Evolutionary conservation across 2,113 vertebrate species (phyloP).

Genomic region (Thalassarche chlororhynchos): DNA sequence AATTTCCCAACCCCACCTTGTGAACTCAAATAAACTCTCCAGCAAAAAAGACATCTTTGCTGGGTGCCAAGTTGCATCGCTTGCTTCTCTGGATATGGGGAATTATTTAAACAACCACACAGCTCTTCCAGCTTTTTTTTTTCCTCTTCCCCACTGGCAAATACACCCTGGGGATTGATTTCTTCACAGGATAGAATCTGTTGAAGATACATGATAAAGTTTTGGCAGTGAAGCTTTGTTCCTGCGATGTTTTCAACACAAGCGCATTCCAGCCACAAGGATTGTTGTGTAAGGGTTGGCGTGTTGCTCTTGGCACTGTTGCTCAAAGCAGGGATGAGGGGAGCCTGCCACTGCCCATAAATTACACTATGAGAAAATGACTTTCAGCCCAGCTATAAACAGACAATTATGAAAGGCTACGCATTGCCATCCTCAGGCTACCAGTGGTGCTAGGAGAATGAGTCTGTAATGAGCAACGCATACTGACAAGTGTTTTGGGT

Average conservation of each 20-base stretch:
- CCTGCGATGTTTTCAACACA: background rate
- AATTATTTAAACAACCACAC: background rate
- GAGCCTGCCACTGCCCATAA: background rate
- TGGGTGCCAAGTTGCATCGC: background rate
- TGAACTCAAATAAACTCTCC: background rate
- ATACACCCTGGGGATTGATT: background rate
- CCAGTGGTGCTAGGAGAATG: background rate
- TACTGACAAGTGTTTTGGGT: background rate
- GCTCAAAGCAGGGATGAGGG: background rate
- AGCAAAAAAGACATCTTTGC: background rate
- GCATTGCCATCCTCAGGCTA: background rate
- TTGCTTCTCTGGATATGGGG: background rate
- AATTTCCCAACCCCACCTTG: background rate
- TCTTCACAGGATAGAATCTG: background rate
- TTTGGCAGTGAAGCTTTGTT: background rate
- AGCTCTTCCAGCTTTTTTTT: background rate
- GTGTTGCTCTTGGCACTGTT: background rate
- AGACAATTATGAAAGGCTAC: background rate
- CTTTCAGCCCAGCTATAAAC: background rate
- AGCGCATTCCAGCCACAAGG: background rate
- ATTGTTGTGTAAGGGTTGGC: background rate
- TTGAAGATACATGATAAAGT: background rate
- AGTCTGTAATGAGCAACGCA: background rate
- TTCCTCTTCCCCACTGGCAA: background rate
- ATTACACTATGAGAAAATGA: slow-evolving; percentile 23